Evolutionary conservation across 2,888 invertebrate genomes (phyloP), one percentile per base, ranked within the genome.

Genomic region (Ornithoptera alexandrae): DNA sequence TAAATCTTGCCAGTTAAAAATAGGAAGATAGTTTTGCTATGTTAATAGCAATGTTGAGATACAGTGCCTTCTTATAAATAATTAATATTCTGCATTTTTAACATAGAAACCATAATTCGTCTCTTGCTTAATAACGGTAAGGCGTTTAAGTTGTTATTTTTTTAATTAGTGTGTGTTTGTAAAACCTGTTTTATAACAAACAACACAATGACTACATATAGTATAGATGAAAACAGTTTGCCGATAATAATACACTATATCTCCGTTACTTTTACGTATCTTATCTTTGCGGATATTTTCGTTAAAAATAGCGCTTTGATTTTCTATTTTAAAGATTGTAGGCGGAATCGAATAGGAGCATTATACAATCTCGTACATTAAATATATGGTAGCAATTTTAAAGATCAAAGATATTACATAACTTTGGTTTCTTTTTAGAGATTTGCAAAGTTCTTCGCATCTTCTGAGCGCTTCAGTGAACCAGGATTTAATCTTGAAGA

Each of bases 371-470:
- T 22, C 56, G 22, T 53, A 67, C 22, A 65, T 62, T 65, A 62
- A 66, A 70, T 62, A 66, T 62, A 62, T 62, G 62, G 22, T 62
- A 70, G 57, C 66, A 66, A 70, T 70, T 62, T 70, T 30, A 62
- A 66, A 70, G 62, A 70, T 65, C 69, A 66, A 70, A 70, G 66
- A 70, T 62, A 30, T 62, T 66, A 63, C 62, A 62, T 62, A 46
- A 67, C 36, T 62, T 67, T 56, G 62, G 70, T 57, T 66, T 62
- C 39, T 63, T 67, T 30, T 62, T 62, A 61, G 20, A 66, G 62
- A 66, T 70, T 70, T 67, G 58, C 57, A 70, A 70, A 70, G 62
- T 70, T 70, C 64, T 42, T 50, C 66, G 69, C 42, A 59, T 70
- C 62, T 62, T 50, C 62, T 22, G 63, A 50, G 59, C 63, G 70